phyloP scores from a whole-genome alignment of 1,140 invertebrate genomes.

The Agrilus planipennis region DNA sequence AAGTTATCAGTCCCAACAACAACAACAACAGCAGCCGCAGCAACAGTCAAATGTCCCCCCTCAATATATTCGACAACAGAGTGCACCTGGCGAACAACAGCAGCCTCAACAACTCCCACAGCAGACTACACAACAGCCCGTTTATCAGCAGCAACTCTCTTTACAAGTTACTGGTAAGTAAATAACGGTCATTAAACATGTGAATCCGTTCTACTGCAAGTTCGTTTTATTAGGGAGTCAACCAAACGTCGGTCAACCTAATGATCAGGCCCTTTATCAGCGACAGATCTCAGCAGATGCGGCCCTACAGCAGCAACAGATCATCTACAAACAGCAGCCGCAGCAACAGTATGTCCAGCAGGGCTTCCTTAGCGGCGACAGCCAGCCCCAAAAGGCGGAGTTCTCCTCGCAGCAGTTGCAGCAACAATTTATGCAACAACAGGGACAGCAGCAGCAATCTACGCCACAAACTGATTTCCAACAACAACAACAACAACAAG shows the following conservation, averaged over 20 bases:
- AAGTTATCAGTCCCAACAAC: constrained; percentile 29
- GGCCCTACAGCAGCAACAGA: constrained; percentile 24
- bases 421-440: constrained; percentile 19
- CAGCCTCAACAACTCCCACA: constrained; percentile 15
- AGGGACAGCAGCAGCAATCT: constrained; percentile 24
- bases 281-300: constrained; percentile 25
- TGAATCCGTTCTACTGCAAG: constrained; percentile 3
- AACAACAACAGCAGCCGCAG: constrained; percentile 19
- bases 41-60: no score
- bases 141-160: constrained; percentile 22
- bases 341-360: constrained; percentile 38
- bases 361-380: constrained; percentile 41
- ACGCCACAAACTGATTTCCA: constrained; percentile 23
- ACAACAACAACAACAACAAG: constrained; percentile 23
- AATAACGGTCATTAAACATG: no score
- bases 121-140: constrained; percentile 21
- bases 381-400: constrained; percentile 16
- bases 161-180: no score
- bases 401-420: neutral
- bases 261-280: constrained; percentile 14
- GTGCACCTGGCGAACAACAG: constrained; percentile 17
- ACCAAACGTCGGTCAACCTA: constrained; percentile 3
- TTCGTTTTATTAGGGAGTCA: constrained; percentile 5
- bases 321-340: no score
- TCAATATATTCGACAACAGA: constrained; percentile 24